Evolutionary conservation across 2,888 invertebrate species (phyloP), one percentile per base, ranked within the genome.

Genomic region (Conistra vaccinii): DNA sequence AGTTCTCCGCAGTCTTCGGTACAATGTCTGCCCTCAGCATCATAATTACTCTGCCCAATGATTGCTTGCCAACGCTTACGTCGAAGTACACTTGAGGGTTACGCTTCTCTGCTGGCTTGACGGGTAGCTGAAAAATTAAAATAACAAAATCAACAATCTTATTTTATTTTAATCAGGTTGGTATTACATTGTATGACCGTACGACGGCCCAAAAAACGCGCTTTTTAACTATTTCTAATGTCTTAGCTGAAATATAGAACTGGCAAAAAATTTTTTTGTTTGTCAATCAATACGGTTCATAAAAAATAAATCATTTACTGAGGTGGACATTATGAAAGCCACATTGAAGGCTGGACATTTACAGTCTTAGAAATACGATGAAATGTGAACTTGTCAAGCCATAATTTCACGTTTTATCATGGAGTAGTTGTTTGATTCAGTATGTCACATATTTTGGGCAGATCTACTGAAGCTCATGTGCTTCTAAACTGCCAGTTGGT

Each of bases 31-130:
- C 97, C 83, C 99, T 94, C 10, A 99, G 94, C 96, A 99, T 98
- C 97, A 99, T 99, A 9, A 99, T 98, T 85, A 99, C 98, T 69
- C 99, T 97, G 0, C 99, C 99, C 6, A 98, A 96, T 91, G 98
- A 98, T 87, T 98, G 98, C 91, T 98, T 99, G 4, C 99, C 99
- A 73, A 99, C 98, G 88, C 98, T 98, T 73, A 99, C 98, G 91
- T 99, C 99, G 88, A 99, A 98, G 94, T 99, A 99, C 0, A 99
- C 99, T 96, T 99, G 99, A 26, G 98, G 98, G 94, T 98, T 99
- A 80, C 97, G 94, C 76, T 96, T 96, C 79, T 96, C 95, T 61
- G 88, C 75, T 3, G 95, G 92, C 85, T 94, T 95, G 4, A 92
- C 82, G 35, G 94, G 91, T 73, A 85, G 76, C 96, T 96, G 57